Evolutionary conservation across 1,140 invertebrate genomes (phyloP).

Genomic region (Hirudo medicinalis): DNA sequence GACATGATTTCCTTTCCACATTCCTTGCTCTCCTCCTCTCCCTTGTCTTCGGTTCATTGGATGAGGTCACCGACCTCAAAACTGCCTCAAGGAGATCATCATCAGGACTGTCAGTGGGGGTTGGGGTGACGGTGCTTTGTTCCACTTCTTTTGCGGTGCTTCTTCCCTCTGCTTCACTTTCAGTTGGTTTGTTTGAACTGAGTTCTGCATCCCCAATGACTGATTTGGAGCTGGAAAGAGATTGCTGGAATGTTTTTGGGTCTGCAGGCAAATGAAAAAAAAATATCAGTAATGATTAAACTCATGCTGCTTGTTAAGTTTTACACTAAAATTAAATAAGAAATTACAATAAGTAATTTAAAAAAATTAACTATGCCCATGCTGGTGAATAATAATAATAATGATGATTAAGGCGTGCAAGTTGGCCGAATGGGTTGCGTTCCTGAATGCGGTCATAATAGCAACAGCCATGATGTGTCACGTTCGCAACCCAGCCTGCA

Average conservation of each 20-base stretch:
- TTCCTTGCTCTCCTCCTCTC: conserved; percentile 10
- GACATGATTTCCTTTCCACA: not conserved
- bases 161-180: not conserved
- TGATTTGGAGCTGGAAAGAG: no score
- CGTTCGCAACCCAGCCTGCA: no score
- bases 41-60: conserved; percentile 1
- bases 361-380: no score
- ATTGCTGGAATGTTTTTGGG: not conserved
- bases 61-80: not conserved
- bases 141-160: not conserved
- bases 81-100: not conserved
- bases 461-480: no score
- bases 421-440: no score
- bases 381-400: no score
- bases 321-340: no score
- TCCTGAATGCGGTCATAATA: no score
- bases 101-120: not conserved
- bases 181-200: not conserved
- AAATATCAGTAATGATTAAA: not conserved
- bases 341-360: no score
- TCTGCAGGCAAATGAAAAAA: not conserved
- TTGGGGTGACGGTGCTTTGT: not conserved
- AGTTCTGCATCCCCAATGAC: no score
- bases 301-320: no score
- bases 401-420: no score